A percentile compares a stretch with the other conserved stretches of the same genome.
phyloP scores from a whole-genome alignment of 2,113 vertebrate genomes.

The Puma concolor region DNA sequence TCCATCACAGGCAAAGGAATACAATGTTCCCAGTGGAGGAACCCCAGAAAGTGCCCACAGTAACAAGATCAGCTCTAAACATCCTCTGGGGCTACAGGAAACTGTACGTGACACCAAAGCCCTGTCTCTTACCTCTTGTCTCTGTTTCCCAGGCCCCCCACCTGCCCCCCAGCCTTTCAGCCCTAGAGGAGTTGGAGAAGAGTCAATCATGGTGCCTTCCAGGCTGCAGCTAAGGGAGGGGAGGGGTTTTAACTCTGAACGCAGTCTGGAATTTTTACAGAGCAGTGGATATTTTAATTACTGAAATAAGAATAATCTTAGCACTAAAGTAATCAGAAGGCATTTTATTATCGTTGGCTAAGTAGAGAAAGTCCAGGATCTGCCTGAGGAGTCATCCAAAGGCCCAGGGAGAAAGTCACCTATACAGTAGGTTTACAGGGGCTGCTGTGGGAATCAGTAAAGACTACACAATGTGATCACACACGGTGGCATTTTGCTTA shows the following conservation, averaged over 20 bases:
- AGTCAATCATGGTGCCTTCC: background rate
- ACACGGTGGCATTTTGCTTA: background rate
- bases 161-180: background rate
- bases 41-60: background rate
- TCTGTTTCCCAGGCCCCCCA: background rate
- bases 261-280: background rate
- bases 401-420: background rate
- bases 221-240: background rate
- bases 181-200: background rate
- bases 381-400: background rate
- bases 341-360: background rate
- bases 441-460: background rate
- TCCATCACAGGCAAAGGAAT: background rate
- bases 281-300: background rate
- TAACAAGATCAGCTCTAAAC: background rate
- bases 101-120: background rate
- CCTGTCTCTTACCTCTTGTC: background rate
- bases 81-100: background rate
- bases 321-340: background rate
- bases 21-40: background rate
- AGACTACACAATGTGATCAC: background rate
- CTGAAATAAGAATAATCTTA: conserved; percentile 1
- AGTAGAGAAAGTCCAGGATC: background rate
- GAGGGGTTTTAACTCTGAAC: background rate
- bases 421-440: fast-evolving